These are phyloP conservation scores for Philantomba maxwellii DNA, from an alignment of 2,113 vertebrate species.

Conservation along the genomic window DNA sequence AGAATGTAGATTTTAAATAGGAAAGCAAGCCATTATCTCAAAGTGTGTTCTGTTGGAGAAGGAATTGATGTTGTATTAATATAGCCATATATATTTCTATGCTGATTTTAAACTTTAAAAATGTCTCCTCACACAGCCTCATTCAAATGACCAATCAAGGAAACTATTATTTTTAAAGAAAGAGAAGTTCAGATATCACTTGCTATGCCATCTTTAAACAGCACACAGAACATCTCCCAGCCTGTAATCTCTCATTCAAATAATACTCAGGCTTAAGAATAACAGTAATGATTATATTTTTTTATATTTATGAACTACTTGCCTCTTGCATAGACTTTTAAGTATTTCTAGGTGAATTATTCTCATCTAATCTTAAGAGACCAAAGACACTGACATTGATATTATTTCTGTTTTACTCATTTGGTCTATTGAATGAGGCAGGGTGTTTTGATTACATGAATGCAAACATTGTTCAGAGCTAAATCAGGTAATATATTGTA, in stretches of 20 bases:
- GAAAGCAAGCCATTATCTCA: not conserved
- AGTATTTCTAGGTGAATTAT: not conserved
- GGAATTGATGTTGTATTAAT: not conserved
- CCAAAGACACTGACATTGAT: not conserved
- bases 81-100: not conserved
- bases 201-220: not conserved
- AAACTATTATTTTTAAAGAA: not conserved
- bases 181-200: not conserved
- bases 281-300: not conserved
- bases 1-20: not conserved
- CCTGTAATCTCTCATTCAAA: not conserved
- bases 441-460: not conserved
- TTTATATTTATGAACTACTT: not conserved
- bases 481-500: not conserved
- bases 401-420: not conserved
- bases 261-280: not conserved
- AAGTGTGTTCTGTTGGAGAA: not conserved
- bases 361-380: not conserved
- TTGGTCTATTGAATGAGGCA: not conserved
- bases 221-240: not conserved
- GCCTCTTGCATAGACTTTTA: not conserved
- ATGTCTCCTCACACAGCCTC: not conserved
- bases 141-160: not conserved
- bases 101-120: not conserved
- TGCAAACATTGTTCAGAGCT: not conserved